Evolutionary conservation across 2,888 invertebrate species (phyloP), one percentile per base, ranked within the genome.

Genomic region (Leptothorax acervorum): DNA sequence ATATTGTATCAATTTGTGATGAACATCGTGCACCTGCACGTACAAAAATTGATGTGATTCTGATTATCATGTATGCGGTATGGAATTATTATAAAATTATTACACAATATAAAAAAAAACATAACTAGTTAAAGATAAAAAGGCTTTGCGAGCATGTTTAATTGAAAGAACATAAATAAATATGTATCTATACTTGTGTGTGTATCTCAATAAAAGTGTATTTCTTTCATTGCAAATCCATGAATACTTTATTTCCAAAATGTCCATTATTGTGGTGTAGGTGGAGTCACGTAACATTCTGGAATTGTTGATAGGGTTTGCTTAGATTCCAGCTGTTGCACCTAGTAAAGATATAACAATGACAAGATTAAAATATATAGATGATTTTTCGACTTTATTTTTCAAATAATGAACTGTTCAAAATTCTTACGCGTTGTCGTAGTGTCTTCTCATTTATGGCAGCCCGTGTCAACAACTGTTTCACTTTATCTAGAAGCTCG

Each of bases 371-470:
- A 39, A 35, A 63, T 62, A 63, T 62, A 68, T 65, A 35, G 6
- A 86, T 51, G 9, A 60, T 66, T 42, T 68, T n/a, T 75, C 2
- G n/a, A 42, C 6, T n/a, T 63, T 57, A n/a, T 70, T 51, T 71
- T 48, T 28, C 51, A 18, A 39, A 45, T 66, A 51, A 39, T 3
- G 2, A 11, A 31, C 35, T 63, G 1, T 65, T 75, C 62, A 23
- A 53, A 82, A 73, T 87, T 90, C 89, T 90, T 91, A 96, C 96
- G 94, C 96, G 96, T 89, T 96, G 96, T 45, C 96, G 95, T 57
- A 97, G 94, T 18, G 95, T 95, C 90, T 96, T 97, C 90, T 97
- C 97, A 91, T 96, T 96, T 12, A 95, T 95, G 0, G 97, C 97
- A 6, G 97, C 97, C 75, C 96, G 95, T 60, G 96, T 96, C 73